phyloP scores from a whole-genome alignment of 2,888 invertebrate genomes.

The Cryptocephalus moraei region DNA sequence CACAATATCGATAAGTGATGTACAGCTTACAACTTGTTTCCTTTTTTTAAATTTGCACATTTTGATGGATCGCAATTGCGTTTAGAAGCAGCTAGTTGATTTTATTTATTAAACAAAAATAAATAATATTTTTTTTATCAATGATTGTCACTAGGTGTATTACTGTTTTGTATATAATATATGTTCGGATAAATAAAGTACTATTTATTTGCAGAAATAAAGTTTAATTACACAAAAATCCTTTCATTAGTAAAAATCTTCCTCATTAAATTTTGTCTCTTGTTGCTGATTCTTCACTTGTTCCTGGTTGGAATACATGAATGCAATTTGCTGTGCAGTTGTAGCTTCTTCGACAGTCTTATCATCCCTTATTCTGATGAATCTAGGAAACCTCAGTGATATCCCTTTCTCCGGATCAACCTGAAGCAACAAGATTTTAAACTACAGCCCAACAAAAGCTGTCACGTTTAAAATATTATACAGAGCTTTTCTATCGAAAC shows the following conservation, averaged over 20 bases:
- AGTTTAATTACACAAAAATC: too few species aligned
- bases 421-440: conserved; percentile 32
- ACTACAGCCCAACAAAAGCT: not conserved
- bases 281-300: conserved; percentile 65
- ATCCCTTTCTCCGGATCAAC: conserved; percentile 86
- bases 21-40: not conserved
- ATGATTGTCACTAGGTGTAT: too few species aligned
- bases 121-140: too few species aligned
- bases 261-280: conserved; percentile 37
- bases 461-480: too few species aligned
- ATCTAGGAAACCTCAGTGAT: conserved; percentile 90
- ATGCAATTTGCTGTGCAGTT: conserved; percentile 75
- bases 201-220: too few species aligned
- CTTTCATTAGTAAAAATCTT: conserved; percentile 53
- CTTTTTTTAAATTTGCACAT: conserved; percentile 21
- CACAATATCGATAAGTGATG: too few species aligned
- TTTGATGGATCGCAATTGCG: conserved; percentile 17
- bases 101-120: conserved; percentile 6
- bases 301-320: conserved; percentile 87
- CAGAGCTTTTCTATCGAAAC: too few species aligned
- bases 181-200: too few species aligned
- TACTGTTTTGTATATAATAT: too few species aligned
- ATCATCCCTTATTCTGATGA: conserved; percentile 82
- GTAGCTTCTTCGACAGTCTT: conserved; percentile 91
- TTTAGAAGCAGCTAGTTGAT: conserved; percentile 18